Percentiles rank a stretch among this genome's conserved stretches.
Conservation (phyloP, 2,113 vertebrate genomes). For the Donacobius atricapilla region DNA sequence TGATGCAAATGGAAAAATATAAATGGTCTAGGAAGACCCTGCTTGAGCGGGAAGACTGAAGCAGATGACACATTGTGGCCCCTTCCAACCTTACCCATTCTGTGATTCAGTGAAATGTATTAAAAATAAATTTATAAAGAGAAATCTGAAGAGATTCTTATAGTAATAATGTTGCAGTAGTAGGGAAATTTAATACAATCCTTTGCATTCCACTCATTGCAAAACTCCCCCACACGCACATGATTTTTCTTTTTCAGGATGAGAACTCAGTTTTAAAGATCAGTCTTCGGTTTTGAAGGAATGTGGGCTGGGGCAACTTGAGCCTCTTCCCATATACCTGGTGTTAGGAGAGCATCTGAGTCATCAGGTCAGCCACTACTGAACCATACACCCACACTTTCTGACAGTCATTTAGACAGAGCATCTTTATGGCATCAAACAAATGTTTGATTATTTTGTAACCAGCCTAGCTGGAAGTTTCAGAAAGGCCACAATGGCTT, state of each 20-base stretch:
- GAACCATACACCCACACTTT: accelerated
- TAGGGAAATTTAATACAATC: background rate
- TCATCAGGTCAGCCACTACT: background rate
- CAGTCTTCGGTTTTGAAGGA: background rate
- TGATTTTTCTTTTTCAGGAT: background rate
- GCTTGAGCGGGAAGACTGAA: background rate
- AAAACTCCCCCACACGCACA: background rate
- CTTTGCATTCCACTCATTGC: background rate
- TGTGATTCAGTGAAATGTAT: background rate
- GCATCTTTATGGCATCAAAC: background rate
- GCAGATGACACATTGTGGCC: background rate
- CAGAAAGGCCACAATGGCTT: background rate
- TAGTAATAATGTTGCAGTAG: background rate
- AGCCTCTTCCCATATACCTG: background rate
- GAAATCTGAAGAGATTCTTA: background rate
- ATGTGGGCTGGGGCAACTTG: background rate
- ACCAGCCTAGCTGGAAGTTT: background rate
- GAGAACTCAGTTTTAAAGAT: background rate
- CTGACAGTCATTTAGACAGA: background rate
- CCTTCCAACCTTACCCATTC: background rate
- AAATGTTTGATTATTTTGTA: background rate
- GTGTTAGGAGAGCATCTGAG: accelerated
- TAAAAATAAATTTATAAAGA: background rate
- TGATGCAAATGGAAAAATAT: background rate
- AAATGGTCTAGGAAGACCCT: background rate